phyloP scores from a whole-genome alignment of 2,797 vertebrate species.

The Zalophus californianus region DNA sequence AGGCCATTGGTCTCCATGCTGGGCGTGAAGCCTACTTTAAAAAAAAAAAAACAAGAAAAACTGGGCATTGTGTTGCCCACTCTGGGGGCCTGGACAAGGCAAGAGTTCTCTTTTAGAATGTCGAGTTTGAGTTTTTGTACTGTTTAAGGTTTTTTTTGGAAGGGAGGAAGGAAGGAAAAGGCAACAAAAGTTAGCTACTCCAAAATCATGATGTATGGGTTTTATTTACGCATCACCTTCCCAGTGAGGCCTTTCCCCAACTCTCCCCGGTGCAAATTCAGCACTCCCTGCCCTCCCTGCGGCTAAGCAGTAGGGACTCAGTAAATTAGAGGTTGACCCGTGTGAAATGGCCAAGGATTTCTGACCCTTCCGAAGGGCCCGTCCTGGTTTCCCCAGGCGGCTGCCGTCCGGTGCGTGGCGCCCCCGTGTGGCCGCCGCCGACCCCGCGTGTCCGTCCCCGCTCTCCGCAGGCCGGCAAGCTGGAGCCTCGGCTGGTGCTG shows the following conservation, averaged over 20 bases:
- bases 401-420: accelerated
- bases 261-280: background rate
- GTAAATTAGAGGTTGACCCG: background rate
- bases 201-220: background rate
- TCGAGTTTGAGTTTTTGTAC: background rate
- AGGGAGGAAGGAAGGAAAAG: background rate
- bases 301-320: background rate
- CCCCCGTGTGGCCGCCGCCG: background rate
- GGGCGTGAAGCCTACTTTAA: too few species aligned
- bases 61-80: background rate
- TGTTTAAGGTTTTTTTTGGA: background rate
- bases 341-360: background rate
- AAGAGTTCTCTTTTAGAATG: background rate
- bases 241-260: background rate
- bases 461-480: slow-evolving; percentile 86
- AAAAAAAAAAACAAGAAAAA: background rate
- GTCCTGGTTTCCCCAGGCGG: too few species aligned
- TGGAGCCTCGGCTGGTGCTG: slow-evolving; percentile 92
- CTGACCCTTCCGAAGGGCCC: accelerated
- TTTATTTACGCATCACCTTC: background rate
- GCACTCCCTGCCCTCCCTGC: background rate
- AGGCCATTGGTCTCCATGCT: background rate
- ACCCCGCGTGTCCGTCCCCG: accelerated
- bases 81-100: background rate
- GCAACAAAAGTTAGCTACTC: background rate